These are phyloP conservation scores for Papilio glaucus DNA, from an alignment of 1,140 invertebrate genomes.

Conservation along the genomic window DNA sequence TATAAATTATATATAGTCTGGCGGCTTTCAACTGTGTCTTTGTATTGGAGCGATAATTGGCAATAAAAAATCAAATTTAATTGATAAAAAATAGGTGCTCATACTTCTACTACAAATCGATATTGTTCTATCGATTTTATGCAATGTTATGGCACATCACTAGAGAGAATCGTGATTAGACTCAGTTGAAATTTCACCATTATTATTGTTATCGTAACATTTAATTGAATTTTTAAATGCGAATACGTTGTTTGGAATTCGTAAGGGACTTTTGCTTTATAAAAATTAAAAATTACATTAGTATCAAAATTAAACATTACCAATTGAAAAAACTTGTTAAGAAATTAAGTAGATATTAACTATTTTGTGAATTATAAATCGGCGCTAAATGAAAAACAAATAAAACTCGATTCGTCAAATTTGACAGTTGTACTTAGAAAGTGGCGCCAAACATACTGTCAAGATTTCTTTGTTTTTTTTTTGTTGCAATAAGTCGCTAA, in stretches of 20 bases:
- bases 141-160: too few relatives aligned
- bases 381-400: not conserved
- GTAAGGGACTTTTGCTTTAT: not conserved
- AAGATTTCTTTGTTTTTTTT: not conserved
- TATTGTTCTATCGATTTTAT: too few relatives aligned
- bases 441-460: constrained; percentile 8
- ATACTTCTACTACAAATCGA: too few relatives aligned
- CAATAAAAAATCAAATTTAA: not conserved
- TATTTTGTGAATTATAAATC: not conserved
- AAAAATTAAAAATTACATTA: not conserved
- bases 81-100: too few relatives aligned
- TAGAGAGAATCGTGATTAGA: not conserved
- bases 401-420: not conserved
- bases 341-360: too few relatives aligned
- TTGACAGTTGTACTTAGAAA: not conserved
- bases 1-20: too few relatives aligned
- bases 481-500: constrained; percentile 15
- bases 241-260: not conserved
- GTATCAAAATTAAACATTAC: not conserved
- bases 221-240: not conserved
- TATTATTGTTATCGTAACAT: not conserved
- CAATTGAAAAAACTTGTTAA: too few relatives aligned
- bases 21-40: too few relatives aligned
- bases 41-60: too few relatives aligned
- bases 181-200: constrained; percentile 12